Evolutionary conservation across 2,888 invertebrate genomes (phyloP), one percentile per base, ranked within the genome.

Genomic region (Anthophora plumipes): DNA sequence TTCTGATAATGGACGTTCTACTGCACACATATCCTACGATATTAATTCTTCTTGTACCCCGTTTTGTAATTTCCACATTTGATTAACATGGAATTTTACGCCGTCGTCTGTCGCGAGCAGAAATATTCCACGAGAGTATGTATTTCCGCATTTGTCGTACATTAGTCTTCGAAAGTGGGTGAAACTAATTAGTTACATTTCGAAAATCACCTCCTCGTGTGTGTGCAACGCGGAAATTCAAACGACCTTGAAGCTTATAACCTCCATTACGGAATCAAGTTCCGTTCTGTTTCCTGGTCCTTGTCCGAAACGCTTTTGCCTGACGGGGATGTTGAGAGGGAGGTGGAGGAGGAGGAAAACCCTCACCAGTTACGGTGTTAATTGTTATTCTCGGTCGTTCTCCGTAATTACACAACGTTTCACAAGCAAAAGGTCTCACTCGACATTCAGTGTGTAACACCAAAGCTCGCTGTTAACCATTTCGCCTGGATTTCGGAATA

Each of bases 311-410:
- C 55, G 66, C 73, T 57, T n/a, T 69, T 55, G 76, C 70, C 74
- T 67, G 61, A 63, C 78, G 52, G 57, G 25, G 67, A 39, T 20
- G 63, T n/a, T n/a, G n/a, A n/a, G n/a, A n/a, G n/a, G n/a, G n/a
- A n/a, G n/a, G n/a, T n/a, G n/a, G n/a, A n/a, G n/a, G n/a, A n/a
- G n/a, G n/a, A n/a, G n/a, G n/a, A 25, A 48, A 37, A 43, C 55
- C 50, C 63, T 43, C 20, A 31, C 55, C 55, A 52, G 63, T 80
- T 69, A 73, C 57, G 22, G 69, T 73, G 81, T 79, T 84, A 85
- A 86, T 86, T 86, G 83, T 87, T 82, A 85, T 86, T 81, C 82
- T 82, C 85, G 81, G 52, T 85, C 73, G 84, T 84, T 83, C 67
- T 41, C 70, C 71, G 76, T 82, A 83, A 84, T 87, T 84, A 80